These are phyloP conservation scores for Caenorhabditis latens DNA, from an alignment of 1,140 invertebrate species.

Conservation along the genomic window DNA sequence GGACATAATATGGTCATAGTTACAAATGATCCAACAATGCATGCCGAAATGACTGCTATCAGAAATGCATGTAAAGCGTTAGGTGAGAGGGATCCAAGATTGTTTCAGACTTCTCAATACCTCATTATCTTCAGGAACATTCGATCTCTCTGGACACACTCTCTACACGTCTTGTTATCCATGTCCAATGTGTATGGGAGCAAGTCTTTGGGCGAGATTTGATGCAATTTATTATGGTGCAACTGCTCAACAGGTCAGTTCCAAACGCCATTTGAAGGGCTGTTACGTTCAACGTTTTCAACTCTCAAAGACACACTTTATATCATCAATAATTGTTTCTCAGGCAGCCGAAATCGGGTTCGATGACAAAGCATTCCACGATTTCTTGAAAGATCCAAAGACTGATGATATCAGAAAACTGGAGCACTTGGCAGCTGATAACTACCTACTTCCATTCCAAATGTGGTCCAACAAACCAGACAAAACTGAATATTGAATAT, in stretches of 20 bases:
- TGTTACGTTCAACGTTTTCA: too few species aligned
- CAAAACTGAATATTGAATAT: slow-evolving; percentile 67
- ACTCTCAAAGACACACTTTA: too few species aligned
- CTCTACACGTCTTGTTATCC: slow-evolving; percentile 77
- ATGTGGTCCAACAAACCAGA: slow-evolving; percentile 68
- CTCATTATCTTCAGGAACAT: slow-evolving; percentile 34
- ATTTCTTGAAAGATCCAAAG: slow-evolving; percentile 73
- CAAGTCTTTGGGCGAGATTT: slow-evolving; percentile 73
- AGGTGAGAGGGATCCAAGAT: background rate
- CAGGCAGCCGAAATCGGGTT: slow-evolving; percentile 72
- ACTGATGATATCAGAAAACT: slow-evolving; percentile 63
- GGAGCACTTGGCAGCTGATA: slow-evolving; percentile 64
- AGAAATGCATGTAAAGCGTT: slow-evolving; percentile 71
- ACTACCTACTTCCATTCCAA: slow-evolving; percentile 66
- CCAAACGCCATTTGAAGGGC: too few species aligned
- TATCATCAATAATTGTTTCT: background rate
- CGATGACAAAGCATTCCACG: slow-evolving; percentile 74
- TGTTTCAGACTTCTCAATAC: background rate
- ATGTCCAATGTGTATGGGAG: slow-evolving; percentile 78
- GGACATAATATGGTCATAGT: slow-evolving; percentile 76
- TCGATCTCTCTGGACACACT: slow-evolving; percentile 71
- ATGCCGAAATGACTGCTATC: slow-evolving; percentile 77
- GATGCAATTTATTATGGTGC: slow-evolving; percentile 76
- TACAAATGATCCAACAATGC: slow-evolving; percentile 75
- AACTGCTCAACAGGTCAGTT: slow-evolving; percentile 69